Base-by-base conservation (phyloP, 1,140 invertebrate genomes). In the Drosophila nannoptera region DNA sequence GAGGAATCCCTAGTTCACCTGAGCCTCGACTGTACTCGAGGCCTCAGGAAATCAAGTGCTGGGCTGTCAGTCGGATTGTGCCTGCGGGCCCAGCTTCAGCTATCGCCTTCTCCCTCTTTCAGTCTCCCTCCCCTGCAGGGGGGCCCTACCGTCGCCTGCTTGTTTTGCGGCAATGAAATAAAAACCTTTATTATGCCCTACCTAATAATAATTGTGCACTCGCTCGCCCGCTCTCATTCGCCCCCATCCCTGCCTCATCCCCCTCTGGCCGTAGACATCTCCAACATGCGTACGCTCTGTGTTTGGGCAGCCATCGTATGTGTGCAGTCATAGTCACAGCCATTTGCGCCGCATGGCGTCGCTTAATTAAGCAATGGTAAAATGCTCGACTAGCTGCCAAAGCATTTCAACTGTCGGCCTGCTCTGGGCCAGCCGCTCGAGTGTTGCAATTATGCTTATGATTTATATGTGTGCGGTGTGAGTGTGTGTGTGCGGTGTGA, bases 351-450 rank as follows among this genome's bases (percentile, higher is more conserved):
- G 59, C 70, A 77, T 77, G 78, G 55, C 45, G 55, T 74, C 74
- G 66, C 70, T 81, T 81, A 82, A 81, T 81, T 81, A 81, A 77
- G 74, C 66, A 81, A 70, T 66, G 61, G 52, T 12, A 52, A 38
- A 38, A 45, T 22, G 38, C 72, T 69, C 22, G 40, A 35, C 35
- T 12, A 60, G 55, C 61, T 53, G 38, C 63, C 46, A 45, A 49
- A 50, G 33, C 32, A 56, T 46, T 62, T 43, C 52, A 49, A 40
- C 69, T 11, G 42, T 38, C 36, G 48, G 50, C 66, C 35, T 48
- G 54, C 22, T 35, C 29, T 36, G 46, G 12, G 12, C 16, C 52
- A 65, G 53, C 38, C 56, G 38, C 49, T 55, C 8, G 52, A 58
- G 48, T 73, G 56, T 58, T 59, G 54, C 71, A 64, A 68, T 74